phyloP scores from a whole-genome alignment of 1,140 invertebrate genomes.

The Aphelenchoides besseyi region DNA sequence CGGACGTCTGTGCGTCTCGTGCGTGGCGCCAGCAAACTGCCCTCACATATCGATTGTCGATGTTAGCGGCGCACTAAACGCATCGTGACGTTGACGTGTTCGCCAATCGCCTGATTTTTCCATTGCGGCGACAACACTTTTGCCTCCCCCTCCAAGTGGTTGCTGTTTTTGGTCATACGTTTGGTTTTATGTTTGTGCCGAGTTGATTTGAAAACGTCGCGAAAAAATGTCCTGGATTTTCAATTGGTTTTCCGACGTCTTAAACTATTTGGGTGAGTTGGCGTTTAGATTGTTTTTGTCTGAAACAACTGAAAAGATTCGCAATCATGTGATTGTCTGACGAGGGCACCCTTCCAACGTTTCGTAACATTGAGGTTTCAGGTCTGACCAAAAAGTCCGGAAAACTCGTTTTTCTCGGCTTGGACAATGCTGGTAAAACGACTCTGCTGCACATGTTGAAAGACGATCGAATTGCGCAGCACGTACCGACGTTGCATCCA shows the following conservation, averaged over 20 bases:
- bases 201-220: background rate
- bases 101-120: constrained; percentile 5
- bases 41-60: background rate
- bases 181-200: background rate
- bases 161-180: background rate
- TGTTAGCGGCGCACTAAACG: background rate
- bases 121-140: background rate
- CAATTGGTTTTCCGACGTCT: constrained; percentile 51
- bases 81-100: background rate
- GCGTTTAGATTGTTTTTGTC: background rate
- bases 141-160: background rate
- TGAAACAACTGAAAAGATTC: background rate
- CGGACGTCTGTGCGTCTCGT: background rate
- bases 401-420: constrained; percentile 86
- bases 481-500: constrained; percentile 96
- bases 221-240: constrained; percentile 49
- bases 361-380: constrained; percentile 62
- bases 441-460: constrained; percentile 93
- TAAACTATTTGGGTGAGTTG: constrained; percentile 52
- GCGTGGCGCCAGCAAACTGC: background rate
- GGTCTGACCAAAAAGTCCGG: constrained; percentile 98
- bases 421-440: constrained; percentile 52
- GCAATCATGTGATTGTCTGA: constrained; percentile 2
- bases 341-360: too few species aligned
- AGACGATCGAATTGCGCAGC: constrained; percentile 96